Percentiles rank a stretch among this genome's conserved stretches.
These are phyloP conservation scores for Sebastes steindachneri DNA, from an alignment of 2,797 vertebrate genomes.

Conservation along the genomic window DNA sequence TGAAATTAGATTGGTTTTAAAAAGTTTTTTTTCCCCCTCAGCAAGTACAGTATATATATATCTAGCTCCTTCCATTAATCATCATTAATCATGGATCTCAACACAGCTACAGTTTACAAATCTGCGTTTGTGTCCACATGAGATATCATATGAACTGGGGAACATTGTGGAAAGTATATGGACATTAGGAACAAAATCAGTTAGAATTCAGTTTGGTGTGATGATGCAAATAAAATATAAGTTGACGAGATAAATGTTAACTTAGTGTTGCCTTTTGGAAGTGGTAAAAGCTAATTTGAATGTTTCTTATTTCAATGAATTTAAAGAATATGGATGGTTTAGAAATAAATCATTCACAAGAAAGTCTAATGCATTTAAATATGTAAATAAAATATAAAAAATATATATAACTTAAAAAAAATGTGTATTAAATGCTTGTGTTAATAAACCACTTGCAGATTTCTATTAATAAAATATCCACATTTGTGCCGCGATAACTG, in stretches of 20 bases:
- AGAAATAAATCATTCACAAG: neutral
- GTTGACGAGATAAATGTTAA: neutral
- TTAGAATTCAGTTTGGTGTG: neutral
- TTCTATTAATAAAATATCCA: neutral
- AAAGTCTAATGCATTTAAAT: neutral
- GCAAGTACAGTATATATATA: conserved; percentile 5
- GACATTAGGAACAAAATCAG: neutral
- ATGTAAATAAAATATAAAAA: neutral
- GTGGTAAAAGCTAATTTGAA: neutral
- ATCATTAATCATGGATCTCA: conserved; percentile 12
- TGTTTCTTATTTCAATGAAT: neutral
- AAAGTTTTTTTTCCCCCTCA: neutral
- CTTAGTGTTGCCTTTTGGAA: neutral
- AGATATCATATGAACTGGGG: neutral
- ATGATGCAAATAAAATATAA: neutral
- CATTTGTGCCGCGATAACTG: neutral
- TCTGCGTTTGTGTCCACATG: conserved; percentile 6
- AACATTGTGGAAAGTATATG: neutral
- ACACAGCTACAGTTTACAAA: neutral
- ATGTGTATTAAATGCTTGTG: neutral
- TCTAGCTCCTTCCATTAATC: conserved; percentile 13
- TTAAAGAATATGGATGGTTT: neutral
- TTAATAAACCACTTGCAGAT: neutral
- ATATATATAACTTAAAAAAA: neutral
- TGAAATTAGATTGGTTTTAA: conserved; percentile 23